These are phyloP conservation scores for Neosilurus hyrtlii DNA, from an alignment of 2,797 vertebrate genomes.

Conservation along the genomic window DNA sequence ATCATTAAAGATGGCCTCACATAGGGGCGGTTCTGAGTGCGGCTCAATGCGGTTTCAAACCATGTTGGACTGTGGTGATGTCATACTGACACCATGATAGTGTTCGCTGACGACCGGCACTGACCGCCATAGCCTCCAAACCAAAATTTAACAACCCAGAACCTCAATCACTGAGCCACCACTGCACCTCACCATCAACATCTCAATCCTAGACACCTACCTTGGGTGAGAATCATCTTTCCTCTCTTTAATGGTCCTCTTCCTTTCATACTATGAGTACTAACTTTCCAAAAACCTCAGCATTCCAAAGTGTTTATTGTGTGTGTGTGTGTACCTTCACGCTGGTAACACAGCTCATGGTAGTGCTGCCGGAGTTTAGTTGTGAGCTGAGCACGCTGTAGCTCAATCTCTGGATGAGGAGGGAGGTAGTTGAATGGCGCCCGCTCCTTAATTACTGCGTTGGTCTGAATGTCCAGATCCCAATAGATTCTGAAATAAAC, in stretches of 20 bases:
- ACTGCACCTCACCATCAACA: not conserved
- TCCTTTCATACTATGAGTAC: not conserved
- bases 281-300: not conserved
- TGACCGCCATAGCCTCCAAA: too few relatives aligned
- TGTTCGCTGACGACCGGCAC: too few relatives aligned
- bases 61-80: too few relatives aligned
- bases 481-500: slow-evolving; percentile 83
- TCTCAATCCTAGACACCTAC: not conserved
- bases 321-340: slow-evolving; percentile 79
- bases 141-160: too few relatives aligned
- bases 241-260: not conserved
- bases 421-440: slow-evolving; percentile 80
- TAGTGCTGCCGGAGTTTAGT: slow-evolving; percentile 94
- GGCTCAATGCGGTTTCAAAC: too few relatives aligned
- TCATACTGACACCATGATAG: too few relatives aligned
- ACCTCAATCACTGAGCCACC: too few relatives aligned
- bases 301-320: not conserved
- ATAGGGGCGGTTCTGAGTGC: too few relatives aligned
- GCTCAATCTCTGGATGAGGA: slow-evolving; percentile 92
- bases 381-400: slow-evolving; percentile 91
- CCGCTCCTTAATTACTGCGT: slow-evolving; percentile 87
- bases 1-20: too few relatives aligned
- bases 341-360: slow-evolving; percentile 92
- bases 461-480: slow-evolving; percentile 95
- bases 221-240: not conserved